Conservation (phyloP, 2,888 invertebrate species). For the Cephus rjabovi region DNA sequence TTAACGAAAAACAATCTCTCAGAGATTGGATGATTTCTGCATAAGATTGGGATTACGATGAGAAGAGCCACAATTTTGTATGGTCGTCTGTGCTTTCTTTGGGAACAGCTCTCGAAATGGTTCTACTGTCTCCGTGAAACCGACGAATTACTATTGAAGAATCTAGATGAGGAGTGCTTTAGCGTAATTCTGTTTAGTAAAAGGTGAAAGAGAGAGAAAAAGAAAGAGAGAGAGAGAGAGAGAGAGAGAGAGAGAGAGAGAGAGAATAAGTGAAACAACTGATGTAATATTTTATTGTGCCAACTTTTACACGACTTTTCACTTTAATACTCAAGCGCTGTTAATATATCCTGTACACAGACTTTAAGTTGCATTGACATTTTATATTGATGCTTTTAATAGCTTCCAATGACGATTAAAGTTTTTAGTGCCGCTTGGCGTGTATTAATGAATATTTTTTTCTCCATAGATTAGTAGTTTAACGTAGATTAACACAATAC, state of each 20-base stretch:
- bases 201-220: background rate
- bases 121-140: background rate
- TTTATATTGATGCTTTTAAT: conserved; percentile 30
- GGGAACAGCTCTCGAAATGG: background rate
- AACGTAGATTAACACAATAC: conserved; percentile 6
- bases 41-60: background rate
- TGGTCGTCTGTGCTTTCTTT: background rate
- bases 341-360: conserved; percentile 21
- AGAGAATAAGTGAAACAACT: background rate
- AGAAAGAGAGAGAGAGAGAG: background rate
- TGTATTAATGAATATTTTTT: conserved; percentile 30
- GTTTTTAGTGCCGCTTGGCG: conserved; percentile 34
- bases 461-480: conserved; percentile 27
- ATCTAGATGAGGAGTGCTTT: background rate
- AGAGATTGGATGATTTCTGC: background rate
- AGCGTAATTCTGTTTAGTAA: background rate
- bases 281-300: conserved; percentile 24
- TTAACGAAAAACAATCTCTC: background rate
- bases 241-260: background rate
- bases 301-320: conserved; percentile 23
- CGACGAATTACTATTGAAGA: background rate
- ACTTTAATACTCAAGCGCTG: background rate
- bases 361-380: conserved; percentile 23
- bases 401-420: conserved; percentile 35
- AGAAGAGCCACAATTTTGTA: background rate